These are phyloP conservation scores for Clepsis dumicolana DNA, from an alignment of 2,888 invertebrate genomes.

Conservation along the genomic window DNA sequence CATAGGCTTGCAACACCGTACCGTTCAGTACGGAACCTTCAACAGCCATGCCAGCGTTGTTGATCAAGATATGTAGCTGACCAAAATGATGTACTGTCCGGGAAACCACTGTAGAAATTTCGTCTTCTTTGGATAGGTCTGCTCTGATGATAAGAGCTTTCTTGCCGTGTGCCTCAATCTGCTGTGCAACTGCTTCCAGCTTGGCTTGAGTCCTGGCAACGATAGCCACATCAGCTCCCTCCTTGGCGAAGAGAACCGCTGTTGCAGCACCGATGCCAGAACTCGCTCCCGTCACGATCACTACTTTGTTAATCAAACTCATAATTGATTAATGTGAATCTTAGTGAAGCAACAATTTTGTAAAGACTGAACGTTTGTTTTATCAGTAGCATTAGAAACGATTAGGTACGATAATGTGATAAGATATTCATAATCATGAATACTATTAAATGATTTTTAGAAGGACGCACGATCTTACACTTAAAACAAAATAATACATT, in stretches of 20 bases:
- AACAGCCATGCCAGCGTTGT: constrained; percentile 57
- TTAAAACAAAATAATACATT: too few species aligned
- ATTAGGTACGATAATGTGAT: constrained; percentile 45
- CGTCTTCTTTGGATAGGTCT: constrained; percentile 57
- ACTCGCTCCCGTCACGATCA: constrained; percentile 63
- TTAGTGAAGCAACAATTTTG: not conserved
- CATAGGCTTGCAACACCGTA: constrained; percentile 53
- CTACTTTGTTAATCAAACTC: constrained; percentile 56
- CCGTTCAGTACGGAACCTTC: constrained; percentile 48
- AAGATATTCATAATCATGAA: constrained; percentile 21
- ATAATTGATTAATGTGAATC: constrained; percentile 20
- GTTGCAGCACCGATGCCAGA: constrained; percentile 66
- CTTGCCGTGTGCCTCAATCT: constrained; percentile 50
- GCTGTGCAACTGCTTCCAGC: constrained; percentile 49
- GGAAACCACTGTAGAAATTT: constrained; percentile 51
- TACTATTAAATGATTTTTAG: too few species aligned
- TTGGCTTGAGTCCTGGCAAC: constrained; percentile 57
- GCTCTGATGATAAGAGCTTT: constrained; percentile 53
- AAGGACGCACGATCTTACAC: too few species aligned
- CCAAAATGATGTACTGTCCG: constrained; percentile 56
- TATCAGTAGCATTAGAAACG: not conserved
- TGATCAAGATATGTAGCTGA: constrained; percentile 60
- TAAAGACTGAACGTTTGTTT: not conserved
- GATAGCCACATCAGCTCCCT: constrained; percentile 56
- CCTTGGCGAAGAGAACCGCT: constrained; percentile 58